Percentiles rank a stretch among this genome's conserved stretches.
phyloP scores from a whole-genome alignment of 2,888 invertebrate genomes.

The Syrista parreyssii region DNA sequence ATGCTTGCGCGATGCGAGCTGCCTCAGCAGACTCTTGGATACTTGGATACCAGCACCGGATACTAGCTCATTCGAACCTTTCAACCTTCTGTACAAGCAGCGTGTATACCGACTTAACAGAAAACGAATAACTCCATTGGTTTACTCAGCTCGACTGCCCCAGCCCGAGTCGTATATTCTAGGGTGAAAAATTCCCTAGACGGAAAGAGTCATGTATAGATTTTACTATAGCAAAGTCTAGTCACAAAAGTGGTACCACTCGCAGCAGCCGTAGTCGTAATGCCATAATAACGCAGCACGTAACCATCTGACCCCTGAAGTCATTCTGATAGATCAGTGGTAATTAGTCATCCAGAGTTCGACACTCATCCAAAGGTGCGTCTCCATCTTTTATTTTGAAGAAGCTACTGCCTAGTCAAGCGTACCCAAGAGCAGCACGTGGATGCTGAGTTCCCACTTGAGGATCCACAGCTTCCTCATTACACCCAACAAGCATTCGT shows the following conservation, averaged over 20 bases:
- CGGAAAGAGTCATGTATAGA: neutral
- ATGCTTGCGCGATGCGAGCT: conserved; percentile 54
- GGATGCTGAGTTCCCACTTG: too few species aligned
- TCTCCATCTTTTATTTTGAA: neutral
- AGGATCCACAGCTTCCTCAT: too few species aligned
- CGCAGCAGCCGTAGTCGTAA: neutral
- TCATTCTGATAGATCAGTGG: conserved; percentile 18
- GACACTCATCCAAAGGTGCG: conserved; percentile 7
- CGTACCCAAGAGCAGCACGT: neutral
- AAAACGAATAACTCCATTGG: neutral
- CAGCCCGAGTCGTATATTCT: neutral
- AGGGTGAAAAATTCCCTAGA: neutral
- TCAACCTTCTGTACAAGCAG: neutral
- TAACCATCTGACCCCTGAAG: conserved; percentile 19
- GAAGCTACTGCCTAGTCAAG: neutral
- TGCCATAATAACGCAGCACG: conserved; percentile 4
- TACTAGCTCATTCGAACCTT: neutral
- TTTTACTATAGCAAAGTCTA: neutral
- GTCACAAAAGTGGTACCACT: neutral
- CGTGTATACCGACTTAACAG: neutral
- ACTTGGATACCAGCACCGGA: neutral
- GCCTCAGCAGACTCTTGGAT: conserved; percentile 39
- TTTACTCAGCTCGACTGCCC: neutral
- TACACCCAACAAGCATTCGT: too few species aligned
- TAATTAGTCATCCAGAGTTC: conserved; percentile 20